Conservation (phyloP, 92 coral and sea anemone genomes). For the Epizoanthus scotinus region DNA sequence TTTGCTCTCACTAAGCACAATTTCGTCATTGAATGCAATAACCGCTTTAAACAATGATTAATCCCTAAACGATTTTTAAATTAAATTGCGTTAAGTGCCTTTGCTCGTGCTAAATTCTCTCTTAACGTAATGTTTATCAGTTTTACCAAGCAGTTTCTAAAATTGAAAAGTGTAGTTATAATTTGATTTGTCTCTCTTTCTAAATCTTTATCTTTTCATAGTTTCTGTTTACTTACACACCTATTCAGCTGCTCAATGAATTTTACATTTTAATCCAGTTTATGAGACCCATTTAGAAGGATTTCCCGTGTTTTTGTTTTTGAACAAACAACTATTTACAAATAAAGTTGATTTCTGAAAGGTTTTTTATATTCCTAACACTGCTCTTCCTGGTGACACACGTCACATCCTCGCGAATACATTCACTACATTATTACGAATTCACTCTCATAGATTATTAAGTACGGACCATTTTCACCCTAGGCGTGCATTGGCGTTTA, state of each 20-base stretch:
- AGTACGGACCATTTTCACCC: slow-evolving; percentile 44
- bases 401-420: background rate
- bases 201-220: background rate
- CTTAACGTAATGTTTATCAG: background rate
- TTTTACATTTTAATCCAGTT: slow-evolving; percentile 9
- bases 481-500: slow-evolving; percentile 46
- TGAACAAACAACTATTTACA: background rate
- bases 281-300: background rate
- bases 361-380: background rate
- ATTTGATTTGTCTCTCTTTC: background rate
- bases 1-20: slow-evolving; percentile 10
- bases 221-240: slow-evolving; percentile 14
- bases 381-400: background rate
- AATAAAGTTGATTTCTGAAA: background rate
- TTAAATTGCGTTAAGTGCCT: background rate
- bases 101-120: background rate
- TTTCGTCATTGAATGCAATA: slow-evolving; percentile 15
- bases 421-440: slow-evolving; percentile 13
- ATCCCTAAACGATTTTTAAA: background rate
- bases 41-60: slow-evolving; percentile 25
- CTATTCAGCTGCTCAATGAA: slow-evolving; percentile 13
- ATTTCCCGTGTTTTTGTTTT: slow-evolving; percentile 2
- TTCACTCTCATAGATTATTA: slow-evolving; percentile 32
- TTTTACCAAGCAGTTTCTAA: background rate
- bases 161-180: slow-evolving; percentile 7